phyloP scores from a whole-genome alignment of 92 coral and sea anemone genomes.

The Porites cylindrica region DNA sequence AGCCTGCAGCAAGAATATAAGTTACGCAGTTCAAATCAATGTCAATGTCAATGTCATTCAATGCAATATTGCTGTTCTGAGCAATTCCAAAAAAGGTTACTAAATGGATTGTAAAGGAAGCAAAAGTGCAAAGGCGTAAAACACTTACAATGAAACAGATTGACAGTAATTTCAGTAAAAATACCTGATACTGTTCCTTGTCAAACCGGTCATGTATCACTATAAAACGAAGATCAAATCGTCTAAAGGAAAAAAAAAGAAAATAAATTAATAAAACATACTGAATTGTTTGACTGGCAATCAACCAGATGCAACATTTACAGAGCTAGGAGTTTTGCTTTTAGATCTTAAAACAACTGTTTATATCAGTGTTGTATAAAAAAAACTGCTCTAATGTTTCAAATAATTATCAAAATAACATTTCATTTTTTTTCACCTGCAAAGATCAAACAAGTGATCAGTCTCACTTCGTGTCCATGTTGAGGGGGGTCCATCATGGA shows the following conservation, averaged over 20 bases:
- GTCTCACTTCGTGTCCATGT: constrained; percentile 92
- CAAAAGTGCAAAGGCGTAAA: background rate
- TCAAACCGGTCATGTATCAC: constrained; percentile 96
- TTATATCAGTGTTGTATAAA: too few relatives aligned
- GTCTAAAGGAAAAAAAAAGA: constrained; percentile 40
- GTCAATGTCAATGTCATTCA: too few relatives aligned
- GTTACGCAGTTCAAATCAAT: too few relatives aligned
- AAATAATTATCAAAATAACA: too few relatives aligned
- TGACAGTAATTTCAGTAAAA: background rate
- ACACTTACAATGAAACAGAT: too few relatives aligned
- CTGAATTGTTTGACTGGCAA: background rate
- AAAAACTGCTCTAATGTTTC: too few relatives aligned
- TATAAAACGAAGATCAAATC: constrained; percentile 92
- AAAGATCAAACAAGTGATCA: constrained; percentile 92
- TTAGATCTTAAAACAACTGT: too few relatives aligned
- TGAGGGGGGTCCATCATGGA: constrained; percentile 85
- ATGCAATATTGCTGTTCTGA: too few relatives aligned
- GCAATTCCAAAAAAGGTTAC: too few relatives aligned
- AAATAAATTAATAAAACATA: background rate
- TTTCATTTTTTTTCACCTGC: constrained; percentile 74
- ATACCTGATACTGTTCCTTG: constrained; percentile 87
- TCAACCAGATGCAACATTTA: background rate
- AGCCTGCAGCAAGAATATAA: constrained; percentile 43
- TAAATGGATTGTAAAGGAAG: background rate
- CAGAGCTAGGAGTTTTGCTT: too few relatives aligned